Conservation (phyloP, 1,140 invertebrate genomes). For the Drosophila kurseongensis region DNA sequence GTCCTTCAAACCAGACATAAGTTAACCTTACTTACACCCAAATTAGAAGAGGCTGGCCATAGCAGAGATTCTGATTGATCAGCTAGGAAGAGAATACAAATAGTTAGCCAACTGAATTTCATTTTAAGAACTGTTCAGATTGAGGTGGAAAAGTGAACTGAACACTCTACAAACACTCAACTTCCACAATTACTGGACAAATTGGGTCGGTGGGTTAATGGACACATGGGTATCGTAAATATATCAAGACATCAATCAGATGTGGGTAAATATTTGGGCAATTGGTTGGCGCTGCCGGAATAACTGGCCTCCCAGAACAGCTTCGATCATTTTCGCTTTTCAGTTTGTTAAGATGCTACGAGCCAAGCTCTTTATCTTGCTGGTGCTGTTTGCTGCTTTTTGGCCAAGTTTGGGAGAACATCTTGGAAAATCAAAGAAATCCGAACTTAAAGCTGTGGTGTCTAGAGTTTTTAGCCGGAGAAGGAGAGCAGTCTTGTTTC, state of each 20-base stretch:
- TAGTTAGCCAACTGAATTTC: constrained; percentile 9
- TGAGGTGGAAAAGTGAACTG: constrained; percentile 38
- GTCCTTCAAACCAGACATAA: background rate
- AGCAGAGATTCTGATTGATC: constrained; percentile 13
- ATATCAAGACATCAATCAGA: constrained; percentile 67
- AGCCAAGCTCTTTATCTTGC: constrained; percentile 30
- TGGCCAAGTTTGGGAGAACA: constrained; percentile 8
- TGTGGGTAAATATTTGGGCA: constrained; percentile 61
- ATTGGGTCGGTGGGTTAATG: constrained; percentile 45
- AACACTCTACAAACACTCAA: constrained; percentile 16
- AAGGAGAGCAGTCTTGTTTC: constrained; percentile 68
- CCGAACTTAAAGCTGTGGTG: constrained; percentile 20
- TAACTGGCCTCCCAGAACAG: background rate
- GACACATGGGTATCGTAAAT: constrained; percentile 33
- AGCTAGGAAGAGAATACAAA: background rate
- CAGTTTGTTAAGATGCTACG: constrained; percentile 50
- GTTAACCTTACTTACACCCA: constrained; percentile 42
- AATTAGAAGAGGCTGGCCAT: constrained; percentile 47
- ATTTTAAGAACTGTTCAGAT: constrained; percentile 29
- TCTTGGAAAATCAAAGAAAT: background rate
- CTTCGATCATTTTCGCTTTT: constrained; percentile 18
- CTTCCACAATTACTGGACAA: constrained; percentile 16
- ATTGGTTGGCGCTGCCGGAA: constrained; percentile 33
- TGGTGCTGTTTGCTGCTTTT: constrained; percentile 26
- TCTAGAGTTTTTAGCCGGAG: constrained; percentile 55